These are phyloP conservation scores for Melanostoma scalare DNA, from an alignment of 2,888 invertebrate genomes.

Conservation along the genomic window DNA sequence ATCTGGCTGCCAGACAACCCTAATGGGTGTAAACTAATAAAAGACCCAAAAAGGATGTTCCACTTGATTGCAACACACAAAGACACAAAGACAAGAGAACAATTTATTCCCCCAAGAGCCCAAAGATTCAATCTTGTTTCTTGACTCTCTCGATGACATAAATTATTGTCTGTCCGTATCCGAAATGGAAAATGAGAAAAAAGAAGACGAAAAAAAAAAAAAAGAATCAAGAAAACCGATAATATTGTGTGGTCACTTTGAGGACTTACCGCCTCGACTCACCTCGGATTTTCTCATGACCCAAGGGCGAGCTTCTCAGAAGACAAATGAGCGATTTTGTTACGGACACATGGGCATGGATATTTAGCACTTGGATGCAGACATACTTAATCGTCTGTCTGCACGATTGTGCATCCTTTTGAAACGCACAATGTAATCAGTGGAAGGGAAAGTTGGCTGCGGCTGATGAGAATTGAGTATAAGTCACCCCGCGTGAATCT, in stretches of 20 bases:
- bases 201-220: background rate
- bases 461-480: background rate
- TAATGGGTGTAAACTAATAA: slow-evolving; percentile 69
- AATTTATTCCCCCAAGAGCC: slow-evolving; percentile 43
- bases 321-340: slow-evolving; percentile 52
- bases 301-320: slow-evolving; percentile 27
- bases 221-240: slow-evolving; percentile 7
- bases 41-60: slow-evolving; percentile 64
- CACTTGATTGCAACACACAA: slow-evolving; percentile 61
- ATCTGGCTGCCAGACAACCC: slow-evolving; percentile 60
- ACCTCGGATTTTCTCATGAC: slow-evolving; percentile 17
- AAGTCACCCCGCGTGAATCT: slow-evolving; percentile 26
- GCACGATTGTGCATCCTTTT: slow-evolving; percentile 47
- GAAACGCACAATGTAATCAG: background rate
- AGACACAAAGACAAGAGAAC: slow-evolving; percentile 38
- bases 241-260: slow-evolving; percentile 67
- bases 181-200: slow-evolving; percentile 14
- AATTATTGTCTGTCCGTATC: slow-evolving; percentile 43
- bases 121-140: slow-evolving; percentile 56
- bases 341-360: slow-evolving; percentile 40
- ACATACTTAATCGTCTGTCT: slow-evolving; percentile 55
- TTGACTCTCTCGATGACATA: slow-evolving; percentile 57
- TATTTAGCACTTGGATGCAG: slow-evolving; percentile 58
- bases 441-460: background rate
- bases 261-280: slow-evolving; percentile 44